phyloP scores from a whole-genome alignment of 2,113 vertebrate species.

The Sphyrna mokarran region DNA sequence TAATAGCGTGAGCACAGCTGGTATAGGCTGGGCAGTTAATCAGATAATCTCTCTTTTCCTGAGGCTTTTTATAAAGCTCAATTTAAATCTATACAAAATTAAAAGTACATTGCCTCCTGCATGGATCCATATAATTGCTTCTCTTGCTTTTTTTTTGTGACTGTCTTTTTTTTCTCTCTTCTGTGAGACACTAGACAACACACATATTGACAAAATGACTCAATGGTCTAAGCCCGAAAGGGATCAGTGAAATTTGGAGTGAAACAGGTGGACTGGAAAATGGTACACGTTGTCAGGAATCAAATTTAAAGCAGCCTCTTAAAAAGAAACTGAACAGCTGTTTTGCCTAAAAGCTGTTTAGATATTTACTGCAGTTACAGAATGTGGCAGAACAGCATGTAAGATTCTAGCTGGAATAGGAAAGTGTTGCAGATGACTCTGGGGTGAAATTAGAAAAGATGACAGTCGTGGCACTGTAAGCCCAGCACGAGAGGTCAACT shows the following conservation, averaged over 20 bases:
- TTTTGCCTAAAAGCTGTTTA: conserved; percentile 12
- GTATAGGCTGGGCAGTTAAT: conserved; percentile 25
- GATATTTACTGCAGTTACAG: conserved; percentile 20
- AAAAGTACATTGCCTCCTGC: conserved; percentile 24
- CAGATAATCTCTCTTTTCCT: conserved; percentile 33
- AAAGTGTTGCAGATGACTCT: not conserved
- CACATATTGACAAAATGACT: not conserved
- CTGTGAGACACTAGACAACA: not conserved
- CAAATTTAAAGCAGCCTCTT: not conserved
- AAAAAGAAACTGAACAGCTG: conserved; percentile 6
- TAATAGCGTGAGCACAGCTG: conserved; percentile 19
- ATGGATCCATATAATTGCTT: conserved; percentile 27
- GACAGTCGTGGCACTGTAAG: not conserved
- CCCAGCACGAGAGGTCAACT: not conserved
- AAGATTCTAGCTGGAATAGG: not conserved
- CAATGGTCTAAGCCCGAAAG: not conserved
- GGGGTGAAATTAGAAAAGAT: conserved; percentile 3
- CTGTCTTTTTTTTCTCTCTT: not conserved
- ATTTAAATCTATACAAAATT: conserved; percentile 33
- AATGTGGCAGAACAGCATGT: not conserved
- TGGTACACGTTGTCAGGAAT: not conserved
- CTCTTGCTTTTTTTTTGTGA: not conserved
- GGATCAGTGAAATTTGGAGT: not conserved
- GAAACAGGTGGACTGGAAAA: not conserved
- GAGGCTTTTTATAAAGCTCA: conserved; percentile 37